A percentile compares a stretch with the other conserved stretches of the same genome.
Conservation (phyloP, 2,797 vertebrate genomes). For the Pampus argenteus region DNA sequence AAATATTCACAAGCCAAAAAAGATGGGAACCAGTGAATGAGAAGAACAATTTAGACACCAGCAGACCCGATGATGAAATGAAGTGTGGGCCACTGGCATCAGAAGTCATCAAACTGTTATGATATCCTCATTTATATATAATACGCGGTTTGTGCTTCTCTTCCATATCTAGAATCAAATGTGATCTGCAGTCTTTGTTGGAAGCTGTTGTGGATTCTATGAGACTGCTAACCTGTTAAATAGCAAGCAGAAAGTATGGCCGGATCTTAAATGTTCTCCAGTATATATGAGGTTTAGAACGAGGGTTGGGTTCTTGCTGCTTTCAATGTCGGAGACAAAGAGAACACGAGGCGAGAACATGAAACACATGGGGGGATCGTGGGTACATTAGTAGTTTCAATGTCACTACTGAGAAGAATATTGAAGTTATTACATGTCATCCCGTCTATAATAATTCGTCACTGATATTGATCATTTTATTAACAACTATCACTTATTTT, state of each 20-base stretch:
- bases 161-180: neutral
- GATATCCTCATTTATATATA: neutral
- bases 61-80: neutral
- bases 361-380: too few species aligned
- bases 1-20: neutral
- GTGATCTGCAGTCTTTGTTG: neutral
- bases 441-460: too few species aligned
- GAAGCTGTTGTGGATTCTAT: neutral
- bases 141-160: neutral
- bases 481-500: too few species aligned
- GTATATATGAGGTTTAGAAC: too few species aligned
- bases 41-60: neutral
- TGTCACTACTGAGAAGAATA: too few species aligned
- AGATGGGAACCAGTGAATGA: neutral
- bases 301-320: too few species aligned
- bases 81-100: neutral
- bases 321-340: too few species aligned
- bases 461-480: too few species aligned
- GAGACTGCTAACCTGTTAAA: neutral
- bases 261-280: too few species aligned
- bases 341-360: too few species aligned
- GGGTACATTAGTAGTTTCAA: too few species aligned
- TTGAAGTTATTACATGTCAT: too few species aligned
- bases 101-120: constrained; percentile 1
- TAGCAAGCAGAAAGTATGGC: neutral